Evolutionary conservation across 2,888 invertebrate genomes (phyloP).

Genomic region (Bombylius major): DNA sequence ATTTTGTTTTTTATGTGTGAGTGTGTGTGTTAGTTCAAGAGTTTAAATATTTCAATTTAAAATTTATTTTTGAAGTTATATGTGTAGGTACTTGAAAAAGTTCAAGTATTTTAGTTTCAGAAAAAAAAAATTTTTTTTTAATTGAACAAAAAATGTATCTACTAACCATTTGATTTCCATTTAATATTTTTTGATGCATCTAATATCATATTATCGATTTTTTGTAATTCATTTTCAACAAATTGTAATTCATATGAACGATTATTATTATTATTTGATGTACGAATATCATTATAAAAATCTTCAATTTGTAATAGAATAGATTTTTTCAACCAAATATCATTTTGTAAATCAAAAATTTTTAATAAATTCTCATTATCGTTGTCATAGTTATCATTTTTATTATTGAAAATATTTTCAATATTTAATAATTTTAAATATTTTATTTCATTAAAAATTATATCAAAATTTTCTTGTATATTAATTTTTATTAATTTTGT

Average conservation of each 20-base stretch:
- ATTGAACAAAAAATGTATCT: background rate
- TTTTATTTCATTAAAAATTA: slow-evolving; percentile 66
- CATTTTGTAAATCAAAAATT: slow-evolving; percentile 25
- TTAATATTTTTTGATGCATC: slow-evolving; percentile 55
- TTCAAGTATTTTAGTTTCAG: too few species aligned
- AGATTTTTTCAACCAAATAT: slow-evolving; percentile 27
- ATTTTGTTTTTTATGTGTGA: background rate
- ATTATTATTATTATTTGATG: slow-evolving; percentile 43
- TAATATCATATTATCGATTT: slow-evolving; percentile 57
- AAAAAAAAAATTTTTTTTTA: background rate
- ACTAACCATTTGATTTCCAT: slow-evolving; percentile 71
- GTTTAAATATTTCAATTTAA: too few species aligned
- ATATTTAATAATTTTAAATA: slow-evolving; percentile 59
- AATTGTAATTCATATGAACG: slow-evolving; percentile 65
- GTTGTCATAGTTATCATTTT: too few species aligned
- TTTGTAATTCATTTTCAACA: slow-evolving; percentile 59
- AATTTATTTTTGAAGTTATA: too few species aligned
- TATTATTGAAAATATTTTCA: slow-evolving; percentile 45
- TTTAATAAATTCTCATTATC: slow-evolving; percentile 15
- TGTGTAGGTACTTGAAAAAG: too few species aligned
- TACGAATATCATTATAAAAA: slow-evolving; percentile 71
- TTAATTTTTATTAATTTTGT: slow-evolving; percentile 16
- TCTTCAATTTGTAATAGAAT: slow-evolving; percentile 49
- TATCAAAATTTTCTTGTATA: slow-evolving; percentile 44
- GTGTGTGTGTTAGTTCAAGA: too few species aligned